phyloP scores from a whole-genome alignment of 1,140 invertebrate species.

The Drosophila baimaii region DNA sequence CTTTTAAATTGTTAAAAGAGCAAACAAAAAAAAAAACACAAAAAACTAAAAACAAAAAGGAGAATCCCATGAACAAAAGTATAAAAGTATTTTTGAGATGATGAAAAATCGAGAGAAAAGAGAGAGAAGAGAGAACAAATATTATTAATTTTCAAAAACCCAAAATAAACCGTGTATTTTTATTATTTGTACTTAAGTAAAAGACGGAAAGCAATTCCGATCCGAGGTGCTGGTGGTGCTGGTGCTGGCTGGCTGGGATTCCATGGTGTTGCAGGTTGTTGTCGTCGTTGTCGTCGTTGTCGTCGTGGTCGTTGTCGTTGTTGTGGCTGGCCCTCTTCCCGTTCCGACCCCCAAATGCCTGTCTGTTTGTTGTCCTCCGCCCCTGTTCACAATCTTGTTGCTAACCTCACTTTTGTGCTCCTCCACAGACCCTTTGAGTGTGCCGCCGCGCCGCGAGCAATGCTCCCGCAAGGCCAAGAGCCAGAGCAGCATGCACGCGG shows the following conservation, averaged over 20 bases:
- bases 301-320: constrained; percentile 52
- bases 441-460: constrained; percentile 87
- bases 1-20: constrained; percentile 80
- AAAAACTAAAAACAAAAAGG: constrained; percentile 40
- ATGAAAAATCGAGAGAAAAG: constrained; percentile 62
- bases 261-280: constrained; percentile 26
- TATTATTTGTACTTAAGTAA: constrained; percentile 68
- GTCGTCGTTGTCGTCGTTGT: constrained; percentile 35
- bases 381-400: constrained; percentile 60
- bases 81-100: constrained; percentile 81
- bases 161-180: constrained; percentile 79
- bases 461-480: constrained; percentile 88
- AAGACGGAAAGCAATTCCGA: constrained; percentile 28
- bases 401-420: constrained; percentile 76
- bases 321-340: constrained; percentile 12
- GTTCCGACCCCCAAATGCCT: constrained; percentile 19
- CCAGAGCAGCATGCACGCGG: constrained; percentile 83
- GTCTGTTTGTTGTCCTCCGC: not conserved
- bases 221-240: constrained; percentile 36
- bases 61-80: constrained; percentile 63
- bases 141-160: constrained; percentile 81
- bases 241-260: constrained; percentile 28
- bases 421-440: constrained; percentile 84
- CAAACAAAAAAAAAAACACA: constrained; percentile 48
- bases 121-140: constrained; percentile 67